These are phyloP conservation scores for Acromyrmex heyeri DNA, from an alignment of 1,140 invertebrate species.

Conservation along the genomic window DNA sequence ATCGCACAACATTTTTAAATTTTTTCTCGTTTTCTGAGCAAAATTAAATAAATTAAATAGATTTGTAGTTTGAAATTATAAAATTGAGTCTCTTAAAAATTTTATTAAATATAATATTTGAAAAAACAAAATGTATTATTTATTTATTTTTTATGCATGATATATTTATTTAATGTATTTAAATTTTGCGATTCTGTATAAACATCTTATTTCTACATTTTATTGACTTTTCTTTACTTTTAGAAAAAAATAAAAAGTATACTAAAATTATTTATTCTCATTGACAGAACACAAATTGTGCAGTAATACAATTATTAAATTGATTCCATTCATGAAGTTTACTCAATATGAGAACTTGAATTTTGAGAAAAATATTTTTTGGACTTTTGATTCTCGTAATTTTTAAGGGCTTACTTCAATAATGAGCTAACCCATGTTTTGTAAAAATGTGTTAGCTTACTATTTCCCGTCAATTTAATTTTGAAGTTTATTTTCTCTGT, in stretches of 20 bases:
- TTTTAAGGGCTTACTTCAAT: not conserved
- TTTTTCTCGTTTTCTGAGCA: not conserved
- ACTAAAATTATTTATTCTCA: conserved; percentile 20
- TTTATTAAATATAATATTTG: not conserved
- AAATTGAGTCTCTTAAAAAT: not conserved
- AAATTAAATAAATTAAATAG: not conserved
- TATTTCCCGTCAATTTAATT: too few relatives aligned
- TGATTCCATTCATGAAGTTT: not conserved
- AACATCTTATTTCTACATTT: not conserved
- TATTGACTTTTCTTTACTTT: not conserved
- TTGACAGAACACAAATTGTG: not conserved
- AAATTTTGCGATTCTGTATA: not conserved
- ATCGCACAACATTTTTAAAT: not conserved
- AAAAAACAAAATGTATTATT: not conserved
- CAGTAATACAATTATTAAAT: not conserved
- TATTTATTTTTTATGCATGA: not conserved
- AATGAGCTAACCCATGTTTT: too few relatives aligned
- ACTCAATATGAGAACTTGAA: not conserved
- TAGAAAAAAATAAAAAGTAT: not conserved
- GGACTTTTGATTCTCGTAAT: not conserved
- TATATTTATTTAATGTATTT: conserved; percentile 6
- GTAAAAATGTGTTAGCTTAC: too few relatives aligned
- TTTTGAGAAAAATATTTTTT: not conserved
- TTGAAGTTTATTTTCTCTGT: too few relatives aligned
- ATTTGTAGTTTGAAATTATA: not conserved